Base-by-base conservation (phyloP, 2,888 invertebrate genomes). In the Agrotis ipsilon region DNA sequence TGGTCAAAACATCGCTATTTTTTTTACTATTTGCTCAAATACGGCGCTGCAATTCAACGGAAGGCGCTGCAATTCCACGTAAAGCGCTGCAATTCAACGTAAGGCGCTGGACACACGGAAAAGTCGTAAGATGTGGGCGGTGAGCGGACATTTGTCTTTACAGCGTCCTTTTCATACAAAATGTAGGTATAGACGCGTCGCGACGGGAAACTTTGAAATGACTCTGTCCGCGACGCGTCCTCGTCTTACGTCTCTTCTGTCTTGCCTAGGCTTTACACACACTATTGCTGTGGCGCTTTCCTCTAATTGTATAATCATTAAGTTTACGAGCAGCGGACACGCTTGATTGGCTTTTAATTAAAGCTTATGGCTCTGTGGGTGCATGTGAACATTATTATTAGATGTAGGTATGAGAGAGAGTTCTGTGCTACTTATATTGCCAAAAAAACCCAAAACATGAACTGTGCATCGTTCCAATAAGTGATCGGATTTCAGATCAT, bases 281-380 rank as follows among this genome's bases (percentile, higher is more conserved):
- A 59, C 19, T 27, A 39, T 13, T 9, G 5, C 32, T 61, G 49
- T 48, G 60, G 63, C 70, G 46, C 64, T 59, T 61, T 39, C 51
- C 55, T 68, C 61, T 68, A 69, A 60, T 71, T 77, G 68, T 77
- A 63, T 72, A 70, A 63, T 77, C 72, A 77, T 79, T 69, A 76
- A 68, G 9, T 78, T 82, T 75, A 84, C 63, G 76, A 76, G n/a
- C 72, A 48, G 67, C 49, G 27, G 67, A 68, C 68, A 62, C 64
- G 51, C 58, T 69, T 75, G 62, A 84, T 84, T 86, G 80, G 62
- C 60, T 67, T 72, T 75, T 84, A 75, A 84, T 86, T 72, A 74
- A 62, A 59, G 43, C 27, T 63, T 64, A 80, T 72, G 57, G 21
- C 13, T 46, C 27, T 45, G 65, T 66, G 49, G 52, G 66, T 39